Base-by-base conservation (phyloP, 2,888 invertebrate genomes). In the Drosophila mayaguana region DNA sequence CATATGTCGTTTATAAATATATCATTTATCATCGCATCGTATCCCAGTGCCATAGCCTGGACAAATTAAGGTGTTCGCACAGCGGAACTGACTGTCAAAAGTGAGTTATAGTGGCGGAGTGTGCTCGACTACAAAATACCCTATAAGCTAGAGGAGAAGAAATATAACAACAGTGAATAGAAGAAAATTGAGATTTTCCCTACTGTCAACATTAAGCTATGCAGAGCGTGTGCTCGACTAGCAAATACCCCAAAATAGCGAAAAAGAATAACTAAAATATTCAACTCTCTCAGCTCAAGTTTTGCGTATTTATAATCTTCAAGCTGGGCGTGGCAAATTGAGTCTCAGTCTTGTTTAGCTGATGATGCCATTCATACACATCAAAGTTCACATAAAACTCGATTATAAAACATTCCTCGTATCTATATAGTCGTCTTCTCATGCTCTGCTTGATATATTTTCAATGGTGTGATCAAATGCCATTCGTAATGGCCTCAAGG, bases 31-130 rank as follows among this genome's bases (percentile, higher is more conserved):
- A 69, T 40, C 54, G 32, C 38, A 43, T 18, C 18, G 50, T 60
- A 56, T 43, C 51, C 16, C 50, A 36, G 54, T 48, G 22, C 40
- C 40, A 40, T 3, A 40, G 40, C n/a, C 43, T 62, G 72, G 48
- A 42, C 38, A 59, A 69, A 77, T 77, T 77, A 63, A 63, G 65
- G 60, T 70, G 69, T 34, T 63, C 60, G 38, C 32, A 2, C 16
- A 45, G 65, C 76, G 78, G 63, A 78, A 73, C 78, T 53, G 57
- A 45, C 42, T 72, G 76, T 72, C 76, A 59, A 46, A 76, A 54
- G 8, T 22, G 20, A 20, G 20, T 34, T 22, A 32, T 5, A 11
- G 22, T n/a, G 16, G 5, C 5, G 9, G 9, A 7, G 18, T 9
- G 20, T 34, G 53, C 2, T 14, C 25, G 53, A 53, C 53, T 38